phyloP scores from a whole-genome alignment of 1,140 invertebrate genomes.

The Drosophila serrata region DNA sequence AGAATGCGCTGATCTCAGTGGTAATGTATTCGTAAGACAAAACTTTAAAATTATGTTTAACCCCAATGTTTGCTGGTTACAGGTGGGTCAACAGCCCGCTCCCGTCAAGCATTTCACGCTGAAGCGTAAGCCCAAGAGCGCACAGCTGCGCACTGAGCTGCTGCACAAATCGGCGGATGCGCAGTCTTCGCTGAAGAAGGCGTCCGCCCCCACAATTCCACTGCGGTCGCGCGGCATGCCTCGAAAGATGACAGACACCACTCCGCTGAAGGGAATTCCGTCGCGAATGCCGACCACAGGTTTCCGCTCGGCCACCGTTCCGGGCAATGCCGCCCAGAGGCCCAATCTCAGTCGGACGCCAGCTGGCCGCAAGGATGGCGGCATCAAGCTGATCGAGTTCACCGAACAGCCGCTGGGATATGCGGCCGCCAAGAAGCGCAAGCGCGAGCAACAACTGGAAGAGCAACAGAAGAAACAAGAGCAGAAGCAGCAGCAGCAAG shows the following conservation, averaged over 20 bases:
- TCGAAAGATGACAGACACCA: conserved; percentile 98
- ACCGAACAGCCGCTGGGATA: conserved; percentile 94
- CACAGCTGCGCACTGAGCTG: conserved; percentile 94
- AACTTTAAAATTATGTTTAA: conserved; percentile 1
- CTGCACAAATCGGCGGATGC: conserved; percentile 96
- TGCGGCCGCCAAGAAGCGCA: conserved; percentile 88
- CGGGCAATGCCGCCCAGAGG: conserved; percentile 85
- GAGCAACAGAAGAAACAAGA: conserved; percentile 90
- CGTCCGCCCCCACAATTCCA: conserved; percentile 94
- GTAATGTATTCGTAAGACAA: conserved; percentile 87
- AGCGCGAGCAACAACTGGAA: conserved; percentile 90
- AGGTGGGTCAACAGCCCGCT: conserved; percentile 88
- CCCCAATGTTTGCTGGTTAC: conserved; percentile 3
- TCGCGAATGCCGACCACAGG: conserved; percentile 90
- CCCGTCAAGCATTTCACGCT: conserved; percentile 96
- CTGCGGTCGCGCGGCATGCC: conserved; percentile 96
- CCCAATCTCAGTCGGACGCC: conserved; percentile 86
- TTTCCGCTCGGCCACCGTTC: conserved; percentile 86
- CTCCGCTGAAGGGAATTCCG: conserved; percentile 95
- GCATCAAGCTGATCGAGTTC: conserved; percentile 97
- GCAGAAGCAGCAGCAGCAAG: conserved; percentile 87
- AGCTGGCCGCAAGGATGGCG: conserved; percentile 92
- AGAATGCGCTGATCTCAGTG: conserved; percentile 94
- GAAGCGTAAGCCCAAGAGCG: conserved; percentile 98
- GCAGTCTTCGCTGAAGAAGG: conserved; percentile 95